phyloP scores from a whole-genome alignment of 2,888 invertebrate species.

The Rhopalosiphum nymphaeae region DNA sequence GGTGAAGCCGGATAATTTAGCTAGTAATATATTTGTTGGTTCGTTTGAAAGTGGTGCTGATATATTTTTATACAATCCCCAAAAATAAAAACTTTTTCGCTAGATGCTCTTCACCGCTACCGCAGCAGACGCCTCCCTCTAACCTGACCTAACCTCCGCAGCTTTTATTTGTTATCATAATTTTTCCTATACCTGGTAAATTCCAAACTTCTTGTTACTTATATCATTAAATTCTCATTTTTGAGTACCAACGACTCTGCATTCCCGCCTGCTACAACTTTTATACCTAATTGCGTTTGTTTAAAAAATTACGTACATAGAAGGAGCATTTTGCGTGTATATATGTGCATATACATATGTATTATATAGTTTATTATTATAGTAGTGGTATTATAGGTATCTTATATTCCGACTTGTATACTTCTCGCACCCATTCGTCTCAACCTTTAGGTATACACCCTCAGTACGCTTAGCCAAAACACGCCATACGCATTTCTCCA shows the following conservation, averaged over 20 bases:
- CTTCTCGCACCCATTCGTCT: neutral
- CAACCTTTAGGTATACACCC: neutral
- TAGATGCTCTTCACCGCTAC: neutral
- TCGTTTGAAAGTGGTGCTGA: neutral
- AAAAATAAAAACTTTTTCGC: constrained; percentile 25
- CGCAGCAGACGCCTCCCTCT: neutral
- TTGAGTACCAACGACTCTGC: neutral
- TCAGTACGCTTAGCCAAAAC: neutral
- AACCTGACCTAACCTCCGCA: no score
- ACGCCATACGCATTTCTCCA: neutral
- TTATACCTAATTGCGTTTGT: constrained; percentile 57
- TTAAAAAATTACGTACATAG: constrained; percentile 50
- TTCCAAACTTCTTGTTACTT: constrained; percentile 57
- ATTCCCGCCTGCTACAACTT: neutral
- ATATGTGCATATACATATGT: neutral
- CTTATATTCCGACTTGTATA: neutral
- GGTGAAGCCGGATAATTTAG: no score
- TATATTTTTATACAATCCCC: neutral
- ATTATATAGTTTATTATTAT: neutral
- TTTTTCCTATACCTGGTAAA: constrained; percentile 56
- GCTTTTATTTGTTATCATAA: constrained; percentile 23
- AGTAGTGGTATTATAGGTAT: neutral
- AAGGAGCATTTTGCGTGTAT: neutral
- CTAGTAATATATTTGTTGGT: neutral
- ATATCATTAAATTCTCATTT: constrained; percentile 63